A percentile compares a stretch with the other conserved stretches of the same genome.
These are phyloP conservation scores for Anastrepha ludens DNA, from an alignment of 1,140 invertebrate species.

Conservation along the genomic window DNA sequence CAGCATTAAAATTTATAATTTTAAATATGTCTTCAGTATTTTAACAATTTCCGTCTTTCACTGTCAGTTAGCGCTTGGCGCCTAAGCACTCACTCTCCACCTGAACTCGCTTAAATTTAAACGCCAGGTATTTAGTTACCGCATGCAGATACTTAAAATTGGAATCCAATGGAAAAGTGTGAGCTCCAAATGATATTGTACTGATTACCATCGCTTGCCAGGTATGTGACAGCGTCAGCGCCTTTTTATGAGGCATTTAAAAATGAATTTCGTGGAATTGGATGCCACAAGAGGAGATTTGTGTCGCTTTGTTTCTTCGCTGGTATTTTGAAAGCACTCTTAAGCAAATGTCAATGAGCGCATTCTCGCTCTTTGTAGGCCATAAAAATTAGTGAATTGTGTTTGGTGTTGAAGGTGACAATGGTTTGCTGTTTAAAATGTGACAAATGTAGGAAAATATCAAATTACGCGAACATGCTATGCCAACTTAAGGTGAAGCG, in stretches of 20 bases:
- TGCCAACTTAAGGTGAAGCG: too few species aligned
- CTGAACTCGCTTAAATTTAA: not conserved
- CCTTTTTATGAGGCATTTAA: slow-evolving; percentile 37
- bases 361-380: not conserved
- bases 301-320: not conserved
- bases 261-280: slow-evolving; percentile 48
- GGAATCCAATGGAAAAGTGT: not conserved
- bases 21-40: too few species aligned
- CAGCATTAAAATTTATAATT: too few species aligned
- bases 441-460: slow-evolving; percentile 32
- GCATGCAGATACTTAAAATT: not conserved
- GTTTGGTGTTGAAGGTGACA: not conserved
- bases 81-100: not conserved
- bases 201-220: not conserved
- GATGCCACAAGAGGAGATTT: not conserved
- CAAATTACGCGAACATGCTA: not conserved
- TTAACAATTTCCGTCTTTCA: too few species aligned
- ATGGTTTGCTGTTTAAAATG: slow-evolving; percentile 11
- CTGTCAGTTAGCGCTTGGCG: not conserved
- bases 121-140: not conserved
- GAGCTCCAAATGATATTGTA: not conserved
- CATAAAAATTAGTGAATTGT: slow-evolving; percentile 15
- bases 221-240: slow-evolving; percentile 15
- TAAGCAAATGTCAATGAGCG: not conserved
- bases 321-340: not conserved